A percentile compares a stretch with the other conserved stretches of the same genome.
These are phyloP conservation scores for Chanos chanos DNA, from an alignment of 2,797 vertebrate species.

Conservation along the genomic window DNA sequence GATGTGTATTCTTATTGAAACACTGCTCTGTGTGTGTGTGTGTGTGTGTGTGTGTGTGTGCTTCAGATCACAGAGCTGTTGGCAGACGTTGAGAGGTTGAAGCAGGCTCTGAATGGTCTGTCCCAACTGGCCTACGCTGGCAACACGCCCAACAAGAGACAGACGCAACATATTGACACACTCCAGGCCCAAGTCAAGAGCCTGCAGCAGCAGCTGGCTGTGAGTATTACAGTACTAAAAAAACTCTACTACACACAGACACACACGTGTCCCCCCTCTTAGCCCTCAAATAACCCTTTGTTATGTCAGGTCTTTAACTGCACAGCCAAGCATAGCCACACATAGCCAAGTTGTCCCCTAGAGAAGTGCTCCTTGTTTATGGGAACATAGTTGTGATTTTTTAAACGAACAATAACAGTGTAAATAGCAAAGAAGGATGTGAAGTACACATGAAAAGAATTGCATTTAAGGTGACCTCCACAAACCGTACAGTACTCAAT, in stretches of 20 bases:
- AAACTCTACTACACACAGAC: neutral
- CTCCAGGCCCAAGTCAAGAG: conserved; percentile 86
- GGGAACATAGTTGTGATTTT: too few species aligned
- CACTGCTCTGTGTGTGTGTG: conserved; percentile 13
- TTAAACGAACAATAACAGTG: too few species aligned
- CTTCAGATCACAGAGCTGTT: conserved; percentile 90
- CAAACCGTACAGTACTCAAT: too few species aligned
- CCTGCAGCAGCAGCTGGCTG: conserved; percentile 93
- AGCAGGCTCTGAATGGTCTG: conserved; percentile 87
- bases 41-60: conserved; percentile 18
- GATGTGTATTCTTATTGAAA: conserved; percentile 6
- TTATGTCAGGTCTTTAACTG: too few species aligned
- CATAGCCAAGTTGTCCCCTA: too few species aligned
- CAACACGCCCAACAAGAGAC: conserved; percentile 80
- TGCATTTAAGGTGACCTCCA: too few species aligned
- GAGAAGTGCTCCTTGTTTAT: too few species aligned
- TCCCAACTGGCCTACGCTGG: conserved; percentile 88
- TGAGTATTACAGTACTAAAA: conserved; percentile 68
- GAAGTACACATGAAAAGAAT: too few species aligned
- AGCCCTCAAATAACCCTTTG: neutral
- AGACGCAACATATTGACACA: conserved; percentile 80
- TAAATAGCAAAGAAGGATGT: too few species aligned
- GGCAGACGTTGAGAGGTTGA: conserved; percentile 88
- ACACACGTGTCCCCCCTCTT: too few species aligned
- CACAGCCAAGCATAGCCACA: too few species aligned